Conservation (phyloP, 2,113 vertebrate genomes). For the Cephalopholis sonnerati region DNA sequence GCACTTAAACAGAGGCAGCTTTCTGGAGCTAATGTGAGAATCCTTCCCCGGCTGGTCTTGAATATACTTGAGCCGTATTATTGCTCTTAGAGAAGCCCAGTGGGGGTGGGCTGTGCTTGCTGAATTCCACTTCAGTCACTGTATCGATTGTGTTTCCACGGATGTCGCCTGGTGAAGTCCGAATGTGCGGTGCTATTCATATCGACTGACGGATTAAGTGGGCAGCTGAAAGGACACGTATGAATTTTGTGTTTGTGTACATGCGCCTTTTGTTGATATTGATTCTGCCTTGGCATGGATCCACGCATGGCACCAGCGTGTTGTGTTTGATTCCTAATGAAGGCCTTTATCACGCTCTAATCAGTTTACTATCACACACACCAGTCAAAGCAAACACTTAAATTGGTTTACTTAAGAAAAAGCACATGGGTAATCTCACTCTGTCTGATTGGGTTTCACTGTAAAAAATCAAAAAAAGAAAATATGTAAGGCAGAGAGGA, state of each 20-base stretch:
- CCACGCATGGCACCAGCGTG: conserved; percentile 28
- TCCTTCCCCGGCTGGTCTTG: conserved; percentile 40
- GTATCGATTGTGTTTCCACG: conserved; percentile 59
- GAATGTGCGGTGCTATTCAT: conserved; percentile 56
- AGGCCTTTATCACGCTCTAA: conserved; percentile 45
- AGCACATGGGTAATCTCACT: not conserved
- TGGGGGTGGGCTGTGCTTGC: conserved; percentile 33
- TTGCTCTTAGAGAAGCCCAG: conserved; percentile 31
- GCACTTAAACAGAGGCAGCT: conserved; percentile 57
- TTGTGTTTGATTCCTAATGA: conserved; percentile 48
- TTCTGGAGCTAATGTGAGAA: conserved; percentile 62
- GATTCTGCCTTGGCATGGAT: conserved; percentile 44
- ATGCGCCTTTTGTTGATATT: conserved; percentile 68
- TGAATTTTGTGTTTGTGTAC: conserved; percentile 51
- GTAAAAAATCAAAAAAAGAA: not conserved
- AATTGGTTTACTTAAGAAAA: conserved; percentile 21
- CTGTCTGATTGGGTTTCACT: conserved; percentile 14
- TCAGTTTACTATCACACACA: conserved; percentile 47
- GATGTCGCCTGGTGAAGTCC: conserved; percentile 48
- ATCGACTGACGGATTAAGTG: conserved; percentile 58
- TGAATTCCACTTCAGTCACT: conserved; percentile 65
- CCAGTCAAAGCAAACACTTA: conserved; percentile 27
- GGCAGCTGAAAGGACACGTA: conserved; percentile 51
- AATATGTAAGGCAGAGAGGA: not conserved
- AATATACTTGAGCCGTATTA: conserved; percentile 45